phyloP scores from a whole-genome alignment of 2,888 invertebrate species.

The Teinopalpus imperialis region DNA sequence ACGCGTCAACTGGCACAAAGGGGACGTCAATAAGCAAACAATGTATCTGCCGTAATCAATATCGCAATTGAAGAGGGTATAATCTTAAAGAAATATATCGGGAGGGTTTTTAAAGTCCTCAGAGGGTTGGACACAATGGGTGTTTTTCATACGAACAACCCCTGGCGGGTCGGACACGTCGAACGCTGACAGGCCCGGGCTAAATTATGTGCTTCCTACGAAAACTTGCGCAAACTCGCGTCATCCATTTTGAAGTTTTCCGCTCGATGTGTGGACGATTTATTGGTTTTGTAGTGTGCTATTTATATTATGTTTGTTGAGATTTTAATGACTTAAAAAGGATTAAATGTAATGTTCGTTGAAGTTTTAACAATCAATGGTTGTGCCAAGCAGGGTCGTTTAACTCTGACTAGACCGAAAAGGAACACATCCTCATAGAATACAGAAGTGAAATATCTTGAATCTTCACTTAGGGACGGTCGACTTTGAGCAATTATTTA shows the following conservation, averaged over 20 bases:
- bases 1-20: slow-evolving; percentile 35
- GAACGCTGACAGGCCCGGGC: slow-evolving; percentile 37
- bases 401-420: no score
- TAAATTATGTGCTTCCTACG: slow-evolving; percentile 47
- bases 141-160: slow-evolving; percentile 50
- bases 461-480: no score
- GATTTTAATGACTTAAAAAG: no score
- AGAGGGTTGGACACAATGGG: slow-evolving; percentile 44
- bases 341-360: no score
- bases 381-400: no score
- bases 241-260: slow-evolving; percentile 39
- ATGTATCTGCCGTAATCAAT: slow-evolving; percentile 45
- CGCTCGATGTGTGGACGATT: slow-evolving; percentile 33
- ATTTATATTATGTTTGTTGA: not conserved
- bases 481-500: no score
- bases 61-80: slow-evolving; percentile 43
- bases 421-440: no score
- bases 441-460: no score
- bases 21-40: slow-evolving; percentile 45
- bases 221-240: slow-evolving; percentile 37
- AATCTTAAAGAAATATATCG: slow-evolving; percentile 41
- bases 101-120: slow-evolving; percentile 48
- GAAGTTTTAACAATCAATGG: no score
- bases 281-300: slow-evolving; percentile 32
- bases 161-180: slow-evolving; percentile 32